Base-by-base conservation (phyloP, 2,888 invertebrate species). In the Artemia sinica region DNA sequence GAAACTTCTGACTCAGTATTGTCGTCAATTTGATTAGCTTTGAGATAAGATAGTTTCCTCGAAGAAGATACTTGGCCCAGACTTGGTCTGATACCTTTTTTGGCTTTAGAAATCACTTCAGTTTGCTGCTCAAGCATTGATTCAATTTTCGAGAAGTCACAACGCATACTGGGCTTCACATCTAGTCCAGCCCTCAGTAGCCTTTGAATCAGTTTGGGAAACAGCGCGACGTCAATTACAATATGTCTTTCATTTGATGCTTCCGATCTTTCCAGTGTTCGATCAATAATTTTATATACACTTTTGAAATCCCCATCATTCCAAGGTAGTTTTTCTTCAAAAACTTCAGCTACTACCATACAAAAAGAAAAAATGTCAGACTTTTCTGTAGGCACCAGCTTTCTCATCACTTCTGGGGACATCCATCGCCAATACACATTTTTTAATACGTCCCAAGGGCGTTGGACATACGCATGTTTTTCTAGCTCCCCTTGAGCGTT, bases 321-420 rank as follows among this genome's bases (percentile, higher is more conserved):
- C 63, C 63, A 58, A 58, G 63, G 63, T 58, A 58, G 63, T 28
- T 28, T n/a, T 58, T 28, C 28, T 11, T 8, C 28, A 8, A 58
- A 18, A 58, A 58, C 63, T 28, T 58, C 63, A 58, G n/a, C n/a
- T 28, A 58, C 63, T 28, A 58, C 63, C 8, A 58, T 28, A 58
- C 63, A 58, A 8, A 58, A 58, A 28, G 63, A 58, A 28, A 58
- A 58, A 9, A 28, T 58, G 11, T 58, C 63, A 8, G 63, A 58
- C 63, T 18, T 58, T 58, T 58, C 28, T 28, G 63, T 18, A 8
- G 63, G 63, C n/a, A 9, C 10, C 10, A 18, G 8, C 63, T 58
- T 58, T 8, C n/a, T n/a, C n/a, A 58, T n/a, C 63, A 58, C 63
- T 28, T 58, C 63, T 18, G 63, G 63, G 14, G 63, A 58, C 63